These are phyloP conservation scores for Eilema depressum DNA, from an alignment of 2,888 invertebrate genomes.

Conservation along the genomic window DNA sequence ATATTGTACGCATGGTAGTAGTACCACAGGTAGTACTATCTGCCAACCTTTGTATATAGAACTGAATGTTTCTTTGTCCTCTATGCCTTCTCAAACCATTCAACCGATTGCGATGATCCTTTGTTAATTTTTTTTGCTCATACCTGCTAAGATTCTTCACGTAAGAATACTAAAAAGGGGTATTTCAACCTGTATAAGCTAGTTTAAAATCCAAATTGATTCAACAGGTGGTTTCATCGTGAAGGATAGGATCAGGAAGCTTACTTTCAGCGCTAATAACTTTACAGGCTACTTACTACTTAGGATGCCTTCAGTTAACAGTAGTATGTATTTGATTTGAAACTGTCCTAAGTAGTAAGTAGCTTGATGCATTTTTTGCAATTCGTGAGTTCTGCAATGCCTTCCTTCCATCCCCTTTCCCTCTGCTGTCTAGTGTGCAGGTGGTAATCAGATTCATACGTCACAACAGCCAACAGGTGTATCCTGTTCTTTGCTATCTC, in stretches of 20 bases:
- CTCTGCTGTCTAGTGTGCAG: too few species aligned
- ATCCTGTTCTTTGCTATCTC: background rate
- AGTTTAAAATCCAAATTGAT: background rate
- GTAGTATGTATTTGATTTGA: too few species aligned
- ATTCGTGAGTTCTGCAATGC: too few species aligned
- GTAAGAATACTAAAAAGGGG: background rate
- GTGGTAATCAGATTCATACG: too few species aligned
- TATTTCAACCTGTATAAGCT: background rate
- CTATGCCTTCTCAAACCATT: background rate
- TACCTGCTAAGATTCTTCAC: background rate
- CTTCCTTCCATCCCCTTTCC: too few species aligned
- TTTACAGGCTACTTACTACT: too few species aligned
- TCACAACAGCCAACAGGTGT: background rate
- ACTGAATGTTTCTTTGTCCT: background rate
- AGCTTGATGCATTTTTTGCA: too few species aligned
- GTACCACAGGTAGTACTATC: background rate
- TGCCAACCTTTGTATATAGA: background rate
- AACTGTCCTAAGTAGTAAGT: too few species aligned
- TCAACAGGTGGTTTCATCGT: background rate
- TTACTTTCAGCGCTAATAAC: too few species aligned
- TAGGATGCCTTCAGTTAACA: background rate
- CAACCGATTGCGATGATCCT: background rate
- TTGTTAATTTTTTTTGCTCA: background rate
- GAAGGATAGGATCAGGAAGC: background rate
- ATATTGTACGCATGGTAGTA: too few species aligned